A percentile compares a stretch with the other conserved stretches of the same genome.
phyloP scores from a whole-genome alignment of 2,888 invertebrate genomes.

The Pristionchus arcanus region DNA sequence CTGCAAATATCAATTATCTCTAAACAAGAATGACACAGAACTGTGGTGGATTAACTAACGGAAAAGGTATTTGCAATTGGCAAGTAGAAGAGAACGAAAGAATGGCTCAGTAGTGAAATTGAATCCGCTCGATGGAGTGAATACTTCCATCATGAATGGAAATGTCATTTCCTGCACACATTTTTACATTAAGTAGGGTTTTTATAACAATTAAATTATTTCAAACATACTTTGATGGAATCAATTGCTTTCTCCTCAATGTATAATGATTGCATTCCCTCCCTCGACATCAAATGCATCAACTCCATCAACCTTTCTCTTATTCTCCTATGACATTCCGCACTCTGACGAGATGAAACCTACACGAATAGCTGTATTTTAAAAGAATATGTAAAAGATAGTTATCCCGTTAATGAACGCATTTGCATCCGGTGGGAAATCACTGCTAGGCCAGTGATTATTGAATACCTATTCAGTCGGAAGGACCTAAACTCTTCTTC shows the following conservation, averaged over 20 bases:
- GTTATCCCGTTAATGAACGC: too few relatives aligned
- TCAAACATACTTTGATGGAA: neutral
- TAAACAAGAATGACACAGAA: neutral
- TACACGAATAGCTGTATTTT: neutral
- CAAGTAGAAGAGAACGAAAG: constrained; percentile 72
- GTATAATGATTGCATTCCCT: neutral
- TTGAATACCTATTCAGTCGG: too few relatives aligned
- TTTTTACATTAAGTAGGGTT: neutral
- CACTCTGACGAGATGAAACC: constrained; percentile 20
- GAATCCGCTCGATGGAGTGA: neutral
- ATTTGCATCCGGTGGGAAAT: too few relatives aligned
- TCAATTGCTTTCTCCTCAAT: neutral
- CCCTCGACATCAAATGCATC: constrained; percentile 70
- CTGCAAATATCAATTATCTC: neutral
- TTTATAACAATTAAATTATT: neutral
- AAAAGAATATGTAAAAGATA: too few relatives aligned
- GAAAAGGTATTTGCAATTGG: constrained; percentile 58
- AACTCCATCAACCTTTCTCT: constrained; percentile 72
- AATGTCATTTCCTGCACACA: constrained; percentile 11
- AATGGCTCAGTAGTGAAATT: constrained; percentile 68
- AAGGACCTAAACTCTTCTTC: too few relatives aligned
- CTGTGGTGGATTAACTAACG: neutral
- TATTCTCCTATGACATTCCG: constrained; percentile 65
- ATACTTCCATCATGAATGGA: constrained; percentile 44
- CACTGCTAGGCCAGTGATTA: too few relatives aligned